Evolutionary conservation across 2,888 invertebrate genomes (phyloP).

Genomic region (Epinotia bilunana): DNA sequence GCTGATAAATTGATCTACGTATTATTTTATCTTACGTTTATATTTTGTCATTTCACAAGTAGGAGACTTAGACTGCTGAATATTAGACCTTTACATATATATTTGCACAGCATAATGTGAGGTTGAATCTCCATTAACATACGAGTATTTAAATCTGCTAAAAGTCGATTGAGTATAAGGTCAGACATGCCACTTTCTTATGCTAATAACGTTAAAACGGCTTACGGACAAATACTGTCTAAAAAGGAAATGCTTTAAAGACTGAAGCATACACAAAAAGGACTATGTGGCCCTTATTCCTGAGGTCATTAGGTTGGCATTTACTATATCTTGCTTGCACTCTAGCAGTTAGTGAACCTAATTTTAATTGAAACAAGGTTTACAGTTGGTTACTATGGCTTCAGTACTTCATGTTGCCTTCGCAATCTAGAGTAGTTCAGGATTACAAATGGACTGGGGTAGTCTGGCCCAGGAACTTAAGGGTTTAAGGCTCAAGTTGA

Average conservation of each 20-base stretch:
- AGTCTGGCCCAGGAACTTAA: background rate
- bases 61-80: no score
- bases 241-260: background rate
- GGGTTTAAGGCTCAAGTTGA: background rate
- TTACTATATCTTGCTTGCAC: background rate
- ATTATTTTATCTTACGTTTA: no score
- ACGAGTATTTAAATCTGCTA: background rate
- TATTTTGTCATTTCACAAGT: no score
- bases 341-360: background rate
- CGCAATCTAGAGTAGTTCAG: background rate
- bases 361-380: background rate
- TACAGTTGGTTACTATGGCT: background rate
- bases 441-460: background rate
- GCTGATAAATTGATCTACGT: no score
- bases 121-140: no score
- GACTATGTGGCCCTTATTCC: background rate
- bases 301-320: background rate
- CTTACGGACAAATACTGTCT: slow-evolving; percentile 3
- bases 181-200: background rate
- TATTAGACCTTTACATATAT: no score
- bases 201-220: slow-evolving; percentile 12
- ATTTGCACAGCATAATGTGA: no score
- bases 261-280: background rate
- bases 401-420: background rate
- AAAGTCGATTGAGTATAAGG: background rate